Base-by-base conservation (phyloP, 1,140 invertebrate genomes). In the Cydia amplana region DNA sequence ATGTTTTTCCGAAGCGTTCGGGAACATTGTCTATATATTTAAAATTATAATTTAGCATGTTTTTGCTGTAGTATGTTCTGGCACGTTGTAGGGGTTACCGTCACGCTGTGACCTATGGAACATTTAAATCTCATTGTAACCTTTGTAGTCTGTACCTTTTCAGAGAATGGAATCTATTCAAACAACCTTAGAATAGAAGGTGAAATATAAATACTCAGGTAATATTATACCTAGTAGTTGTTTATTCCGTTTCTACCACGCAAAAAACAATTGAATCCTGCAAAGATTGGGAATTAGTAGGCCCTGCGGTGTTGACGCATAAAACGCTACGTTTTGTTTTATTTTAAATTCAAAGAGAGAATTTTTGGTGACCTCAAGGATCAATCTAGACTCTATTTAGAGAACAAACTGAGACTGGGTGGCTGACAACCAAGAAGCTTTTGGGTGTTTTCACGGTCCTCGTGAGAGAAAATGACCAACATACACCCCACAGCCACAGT, bases 41-140 rank as follows among this genome's bases (percentile, higher is more conserved):
- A 70, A 36, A 70, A 70, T 32, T 70, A 70, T 36, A 70, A 70
- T 70, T 32, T 18, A 18, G n/a, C 28, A 70, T 70, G 28, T 40
- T 70, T 36, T 40, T 9, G 65, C 20, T 7, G 32, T 20, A 0
- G 36, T 65, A 65, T 28, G 36, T 32, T 36, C 65, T 20, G 65
- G 65, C 65, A 70, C 32, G 65, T 70, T 36, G 14, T 40, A 16
- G 23, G 28, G 65, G 65, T 67, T 70, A 9, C 28, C 32, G 65
- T 70, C 65, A 36, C 32, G 63, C 5, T 32, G 28, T 28, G 65
- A 70, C 65, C 65, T 70, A 3, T 18, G 25, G 18, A 60, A 60
- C 51, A 60, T 60, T 60, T 60, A 60, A 60, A 60, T 60, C 51
- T 60, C 65, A 18, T 18, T 40, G 65, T 36, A 36, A 70, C 32